Conservation (phyloP, 2,797 vertebrate species). For the Peromyscus aztecus region DNA sequence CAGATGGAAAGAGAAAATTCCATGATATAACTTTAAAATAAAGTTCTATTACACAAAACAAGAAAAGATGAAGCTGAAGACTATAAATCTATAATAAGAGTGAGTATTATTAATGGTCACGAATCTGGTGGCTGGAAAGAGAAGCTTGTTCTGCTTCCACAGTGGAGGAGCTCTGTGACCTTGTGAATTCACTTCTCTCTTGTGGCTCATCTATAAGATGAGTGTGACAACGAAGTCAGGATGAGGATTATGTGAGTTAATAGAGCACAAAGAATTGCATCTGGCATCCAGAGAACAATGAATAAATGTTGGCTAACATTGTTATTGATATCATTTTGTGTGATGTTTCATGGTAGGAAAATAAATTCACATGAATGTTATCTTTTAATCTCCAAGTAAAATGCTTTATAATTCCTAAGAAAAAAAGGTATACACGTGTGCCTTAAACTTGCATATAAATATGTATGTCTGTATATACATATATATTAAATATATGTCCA, state of each 20-base stretch:
- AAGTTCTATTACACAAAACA: not conserved
- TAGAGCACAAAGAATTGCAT: not conserved
- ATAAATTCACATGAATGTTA: not conserved
- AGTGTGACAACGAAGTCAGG: not conserved
- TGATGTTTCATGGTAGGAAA: not conserved
- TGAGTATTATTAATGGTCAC: not conserved
- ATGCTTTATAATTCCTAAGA: conserved; percentile 13
- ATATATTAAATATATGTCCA: not conserved
- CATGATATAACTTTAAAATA: not conserved
- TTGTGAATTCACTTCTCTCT: not conserved
- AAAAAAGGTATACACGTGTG: not conserved
- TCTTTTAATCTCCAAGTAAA: conserved; percentile 17
- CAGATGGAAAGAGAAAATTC: not conserved
- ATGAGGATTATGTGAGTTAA: not conserved
- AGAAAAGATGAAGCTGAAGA: not conserved
- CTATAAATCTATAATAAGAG: not conserved
- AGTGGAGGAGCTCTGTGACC: not conserved
- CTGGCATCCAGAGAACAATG: not conserved
- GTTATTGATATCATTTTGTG: not conserved
- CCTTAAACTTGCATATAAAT: not conserved
- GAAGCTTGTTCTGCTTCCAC: not conserved
- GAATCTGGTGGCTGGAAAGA: not conserved
- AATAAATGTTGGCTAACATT: not conserved
- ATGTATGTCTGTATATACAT: not conserved
- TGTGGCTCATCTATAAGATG: not conserved